Evolutionary conservation across 2,888 invertebrate genomes (phyloP), one percentile per base, ranked within the genome.

Genomic region (Parnassius mnemosyne): DNA sequence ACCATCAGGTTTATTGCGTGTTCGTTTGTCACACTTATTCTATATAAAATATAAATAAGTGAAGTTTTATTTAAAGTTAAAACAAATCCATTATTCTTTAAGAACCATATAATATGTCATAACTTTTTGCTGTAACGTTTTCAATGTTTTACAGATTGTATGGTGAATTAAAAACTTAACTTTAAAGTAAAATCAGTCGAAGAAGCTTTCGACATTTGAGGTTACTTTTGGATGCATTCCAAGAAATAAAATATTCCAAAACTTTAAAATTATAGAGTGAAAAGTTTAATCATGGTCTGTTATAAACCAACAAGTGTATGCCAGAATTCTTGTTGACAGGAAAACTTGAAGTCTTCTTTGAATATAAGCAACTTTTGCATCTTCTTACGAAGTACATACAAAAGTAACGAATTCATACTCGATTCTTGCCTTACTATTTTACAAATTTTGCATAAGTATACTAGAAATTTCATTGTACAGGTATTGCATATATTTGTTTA

Each of bases 231-330:
- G 49, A 34, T 20, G 47, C 10, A 41, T 11, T n/a, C 11, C 49
- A 41, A 47, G 10, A 11, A 13, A 43, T 51, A 13, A 54, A 60
- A 55, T 50, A 60, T 60, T 54, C 50, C 11, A 9, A 43, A 60
- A 60, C 42, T 53, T 53, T 53, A 10, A 53, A 46, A 59, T 59
- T 59, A 53, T 50, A 13, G 16, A 54, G 16, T 50, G 1, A 10
- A 50, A 60, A 50, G 49, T 61, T n/a, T n/a, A n/a, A 16, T 44
- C 52, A 53, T 53, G 42, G 41, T 46, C 7, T 46, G 41, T 61
- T 61, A 9, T 51, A 55, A 51, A 55, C 44, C 55, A 55, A 54
- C 42, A 46, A 54, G 25, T 56, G 44, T 51, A 47, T 34, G 41
- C 34, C 41, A 41, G 44, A 61, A 52, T 52, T 52, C 34, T 44